A percentile compares a stretch with the other conserved stretches of the same genome.
phyloP scores from a whole-genome alignment of 92 coral and sea anemone species.

The Porites cylindrica region DNA sequence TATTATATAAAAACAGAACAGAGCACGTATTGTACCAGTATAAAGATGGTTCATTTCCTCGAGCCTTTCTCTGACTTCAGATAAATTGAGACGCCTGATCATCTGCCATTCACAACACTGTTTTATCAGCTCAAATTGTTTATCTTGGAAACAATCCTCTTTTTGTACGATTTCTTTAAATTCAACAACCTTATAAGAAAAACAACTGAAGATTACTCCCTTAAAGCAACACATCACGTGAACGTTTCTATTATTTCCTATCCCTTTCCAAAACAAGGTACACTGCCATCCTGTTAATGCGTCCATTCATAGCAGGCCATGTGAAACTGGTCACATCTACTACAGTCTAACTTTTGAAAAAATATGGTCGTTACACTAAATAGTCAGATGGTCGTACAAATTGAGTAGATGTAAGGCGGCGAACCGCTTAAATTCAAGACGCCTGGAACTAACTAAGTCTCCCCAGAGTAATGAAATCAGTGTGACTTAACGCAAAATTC shows the following conservation, averaged over 20 bases:
- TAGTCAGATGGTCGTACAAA: too few species aligned
- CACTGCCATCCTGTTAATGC: too few species aligned
- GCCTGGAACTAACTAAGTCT: too few species aligned
- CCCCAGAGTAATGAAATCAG: too few species aligned
- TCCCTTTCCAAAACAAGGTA: too few species aligned
- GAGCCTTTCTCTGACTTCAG: neutral
- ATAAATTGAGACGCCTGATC: neutral
- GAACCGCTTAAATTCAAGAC: too few species aligned
- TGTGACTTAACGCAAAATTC: too few species aligned
- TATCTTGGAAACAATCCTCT: slow-evolving; percentile 13
- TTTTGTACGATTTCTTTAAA: neutral
- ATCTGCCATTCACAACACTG: slow-evolving; percentile 3
- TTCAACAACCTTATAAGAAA: neutral
- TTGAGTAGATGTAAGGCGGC: too few species aligned
- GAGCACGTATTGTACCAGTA: neutral
- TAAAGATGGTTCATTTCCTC: neutral
- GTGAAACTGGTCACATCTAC: too few species aligned
- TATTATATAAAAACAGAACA: neutral
- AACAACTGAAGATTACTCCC: neutral
- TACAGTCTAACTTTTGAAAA: too few species aligned
- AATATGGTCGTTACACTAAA: too few species aligned
- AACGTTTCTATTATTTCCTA: neutral
- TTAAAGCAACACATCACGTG: neutral
- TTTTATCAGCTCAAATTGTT: slow-evolving; percentile 17
- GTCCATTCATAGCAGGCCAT: too few species aligned